These are phyloP conservation scores for Pyrrhia umbra DNA, from an alignment of 2,888 invertebrate species.

Conservation along the genomic window DNA sequence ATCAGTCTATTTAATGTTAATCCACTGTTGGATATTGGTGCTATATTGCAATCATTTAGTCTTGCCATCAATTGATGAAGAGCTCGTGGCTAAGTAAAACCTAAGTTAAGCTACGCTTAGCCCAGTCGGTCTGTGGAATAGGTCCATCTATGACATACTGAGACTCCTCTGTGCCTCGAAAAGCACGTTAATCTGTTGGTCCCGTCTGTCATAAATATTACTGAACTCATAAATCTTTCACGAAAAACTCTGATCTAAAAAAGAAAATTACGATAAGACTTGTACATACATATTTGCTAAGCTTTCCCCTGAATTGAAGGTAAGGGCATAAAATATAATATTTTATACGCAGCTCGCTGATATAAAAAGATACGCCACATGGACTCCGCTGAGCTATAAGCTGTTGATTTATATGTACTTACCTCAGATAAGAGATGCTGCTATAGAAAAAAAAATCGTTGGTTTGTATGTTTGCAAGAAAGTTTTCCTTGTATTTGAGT, in stretches of 20 bases:
- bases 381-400: constrained; percentile 21
- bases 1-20: no score
- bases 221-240: not conserved
- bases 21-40: no score
- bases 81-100: no score
- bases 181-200: no score
- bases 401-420: constrained; percentile 40
- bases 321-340: constrained; percentile 32
- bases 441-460: constrained; percentile 1
- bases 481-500: not conserved
- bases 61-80: no score
- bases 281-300: not conserved
- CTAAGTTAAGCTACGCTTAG: no score
- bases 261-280: constrained; percentile 2
- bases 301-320: constrained; percentile 12
- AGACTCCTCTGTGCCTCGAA: no score
- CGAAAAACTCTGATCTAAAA: not conserved
- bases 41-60: no score
- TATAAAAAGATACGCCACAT: constrained; percentile 29
- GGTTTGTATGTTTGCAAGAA: not conserved
- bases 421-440: constrained; percentile 5
- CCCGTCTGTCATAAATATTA: no score
- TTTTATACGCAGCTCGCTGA: constrained; percentile 34
- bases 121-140: no score
- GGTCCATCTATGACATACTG: no score